Evolutionary conservation across 2,888 invertebrate genomes (phyloP).

Genomic region (Notodonta ziczac): DNA sequence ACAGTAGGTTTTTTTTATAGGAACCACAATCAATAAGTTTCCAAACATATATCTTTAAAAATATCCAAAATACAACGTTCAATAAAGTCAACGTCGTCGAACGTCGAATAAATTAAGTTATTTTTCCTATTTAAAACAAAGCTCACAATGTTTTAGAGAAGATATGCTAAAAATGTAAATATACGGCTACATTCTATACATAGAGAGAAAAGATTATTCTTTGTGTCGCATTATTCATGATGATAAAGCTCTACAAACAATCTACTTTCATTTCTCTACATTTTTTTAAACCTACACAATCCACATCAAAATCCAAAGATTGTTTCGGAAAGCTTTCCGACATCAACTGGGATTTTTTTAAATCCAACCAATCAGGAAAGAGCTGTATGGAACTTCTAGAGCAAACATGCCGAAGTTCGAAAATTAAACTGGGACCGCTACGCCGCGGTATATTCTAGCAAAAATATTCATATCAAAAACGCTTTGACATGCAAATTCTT

Average conservation of each 20-base stretch:
- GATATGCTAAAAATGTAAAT: conserved; percentile 10
- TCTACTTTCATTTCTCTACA: neutral
- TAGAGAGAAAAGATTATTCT: neutral
- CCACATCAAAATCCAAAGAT: neutral
- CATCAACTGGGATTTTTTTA: neutral
- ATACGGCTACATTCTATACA: neutral
- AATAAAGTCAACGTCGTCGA: neutral
- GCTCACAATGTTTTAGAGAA: conserved; percentile 15
- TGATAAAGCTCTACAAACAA: neutral
- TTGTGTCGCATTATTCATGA: neutral
- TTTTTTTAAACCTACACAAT: neutral
- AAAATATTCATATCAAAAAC: conserved; percentile 37
- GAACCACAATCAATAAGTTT: neutral
- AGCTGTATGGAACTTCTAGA: neutral
- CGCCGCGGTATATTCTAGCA: conserved; percentile 6
- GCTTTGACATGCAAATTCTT: conserved; percentile 44
- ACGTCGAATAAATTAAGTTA: conserved; percentile 11
- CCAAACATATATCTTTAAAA: neutral
- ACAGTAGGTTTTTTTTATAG: too few species aligned
- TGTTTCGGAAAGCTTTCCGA: neutral
- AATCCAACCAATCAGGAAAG: neutral
- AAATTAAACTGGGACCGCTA: conserved; percentile 3
- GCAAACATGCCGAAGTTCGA: neutral
- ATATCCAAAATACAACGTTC: neutral
- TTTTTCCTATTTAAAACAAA: conserved; percentile 11